Evolutionary conservation across 2,113 vertebrate species (phyloP).

Genomic region (Platysteira castanea): DNA sequence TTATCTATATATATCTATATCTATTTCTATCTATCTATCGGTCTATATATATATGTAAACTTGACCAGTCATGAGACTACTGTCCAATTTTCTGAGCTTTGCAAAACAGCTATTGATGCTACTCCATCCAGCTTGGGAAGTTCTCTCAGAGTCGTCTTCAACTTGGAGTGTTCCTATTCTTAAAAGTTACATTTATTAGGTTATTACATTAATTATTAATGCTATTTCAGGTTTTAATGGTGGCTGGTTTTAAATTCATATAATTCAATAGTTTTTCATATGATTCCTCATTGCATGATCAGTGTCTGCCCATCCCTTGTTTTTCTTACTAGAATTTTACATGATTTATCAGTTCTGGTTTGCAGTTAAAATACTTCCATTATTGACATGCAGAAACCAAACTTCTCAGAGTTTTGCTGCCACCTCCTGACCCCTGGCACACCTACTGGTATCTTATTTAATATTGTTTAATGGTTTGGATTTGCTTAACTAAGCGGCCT

Average conservation of each 20-base stretch:
- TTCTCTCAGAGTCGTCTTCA: neutral
- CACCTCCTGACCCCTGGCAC: constrained; percentile 6
- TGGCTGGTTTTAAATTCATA: neutral
- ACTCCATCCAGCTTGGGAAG: neutral
- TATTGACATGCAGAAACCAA: neutral
- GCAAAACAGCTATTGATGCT: neutral
- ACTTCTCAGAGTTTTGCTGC: constrained; percentile 24
- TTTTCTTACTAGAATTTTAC: neutral
- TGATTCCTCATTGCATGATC: neutral
- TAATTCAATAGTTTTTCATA: neutral
- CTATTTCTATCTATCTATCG: too few relatives aligned
- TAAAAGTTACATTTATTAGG: neutral
- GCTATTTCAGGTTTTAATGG: neutral
- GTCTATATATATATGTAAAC: too few relatives aligned
- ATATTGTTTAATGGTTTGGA: neutral
- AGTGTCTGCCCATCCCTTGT: neutral
- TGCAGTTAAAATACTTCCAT: neutral
- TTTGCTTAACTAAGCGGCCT: neutral
- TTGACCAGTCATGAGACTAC: neutral
- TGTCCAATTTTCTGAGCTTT: neutral
- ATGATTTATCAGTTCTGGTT: neutral
- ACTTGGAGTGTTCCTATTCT: neutral
- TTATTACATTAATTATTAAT: neutral
- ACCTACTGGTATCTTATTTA: neutral
- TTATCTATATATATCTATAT: neutral